Evolutionary conservation across 2,113 vertebrate genomes (phyloP), one percentile per base, ranked within the genome.

Genomic region (Pelmatolapia mariae): DNA sequence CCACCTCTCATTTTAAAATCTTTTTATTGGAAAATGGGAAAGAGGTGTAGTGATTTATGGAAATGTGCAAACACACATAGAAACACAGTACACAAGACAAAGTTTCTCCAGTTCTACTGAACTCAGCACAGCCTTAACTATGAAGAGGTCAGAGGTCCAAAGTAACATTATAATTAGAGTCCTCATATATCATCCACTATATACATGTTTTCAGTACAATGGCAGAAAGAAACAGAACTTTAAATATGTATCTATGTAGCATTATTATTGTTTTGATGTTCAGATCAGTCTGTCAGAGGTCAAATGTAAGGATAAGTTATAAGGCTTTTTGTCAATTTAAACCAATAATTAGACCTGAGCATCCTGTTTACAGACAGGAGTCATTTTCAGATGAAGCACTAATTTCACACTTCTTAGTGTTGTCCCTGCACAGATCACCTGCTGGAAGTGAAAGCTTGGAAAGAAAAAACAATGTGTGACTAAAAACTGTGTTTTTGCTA

Each of bases 401-500:
- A 63, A 63, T 63, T 63, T 33, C 16, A 63, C 59, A 33, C 59
- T 63, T 11, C 29, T 63, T 63, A 19, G 59, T 63, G 59, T 33
- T 63, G 16, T 63, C 59, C 33, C 59, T 33, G 59, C 9, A 63
- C 59, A 63, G 59, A 33, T 36, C 59, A 36, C 59, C 59, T 36
- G 29, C 29, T 63, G 29, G 29, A 63, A 33, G 29, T 63, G 59
- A 36, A 63, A 33, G 29, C 29, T 63, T 33, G 29, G 59, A 19
- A 33, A 63, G 59, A 63, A 33, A 33, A 33, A 1, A 11, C 29
- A 63, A 63, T 19, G 18, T 63, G 29, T 19, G 31, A 63, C 31
- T 66, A 38, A 66, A n/a, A 38, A 2, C 10, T 0, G 2, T 66
- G 31, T 38, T 66, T 66, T 66, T 38, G 11, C 33, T 3, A 0